These are phyloP conservation scores for Venustaconcha ellipsiformis DNA, from an alignment of 1,140 invertebrate species.

Conservation along the genomic window DNA sequence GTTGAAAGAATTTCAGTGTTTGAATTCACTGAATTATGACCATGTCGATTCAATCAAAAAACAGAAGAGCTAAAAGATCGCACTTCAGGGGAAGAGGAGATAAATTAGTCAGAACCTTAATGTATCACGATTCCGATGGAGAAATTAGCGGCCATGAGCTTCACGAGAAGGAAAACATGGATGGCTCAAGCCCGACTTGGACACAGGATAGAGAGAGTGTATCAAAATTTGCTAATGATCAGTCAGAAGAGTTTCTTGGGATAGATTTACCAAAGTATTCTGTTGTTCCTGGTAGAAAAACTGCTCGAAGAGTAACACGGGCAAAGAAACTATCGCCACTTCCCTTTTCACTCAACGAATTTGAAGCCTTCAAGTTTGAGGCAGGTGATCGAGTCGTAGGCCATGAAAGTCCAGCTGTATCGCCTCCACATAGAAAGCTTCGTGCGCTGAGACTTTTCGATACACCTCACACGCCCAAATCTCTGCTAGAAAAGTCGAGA, in stretches of 20 bases:
- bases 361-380: slow-evolving; percentile 36
- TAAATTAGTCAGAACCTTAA: slow-evolving; percentile 44
- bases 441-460: slow-evolving; percentile 85
- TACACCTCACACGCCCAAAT: slow-evolving; percentile 87
- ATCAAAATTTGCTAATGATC: slow-evolving; percentile 28
- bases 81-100: slow-evolving; percentile 31
- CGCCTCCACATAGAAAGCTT: slow-evolving; percentile 85
- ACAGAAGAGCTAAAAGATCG: slow-evolving; percentile 23
- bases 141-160: slow-evolving; percentile 36
- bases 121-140: slow-evolving; percentile 49
- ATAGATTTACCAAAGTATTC: slow-evolving; percentile 46
- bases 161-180: slow-evolving; percentile 27
- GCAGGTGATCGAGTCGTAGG: slow-evolving; percentile 33
- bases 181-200: slow-evolving; percentile 34
- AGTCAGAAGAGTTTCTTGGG: slow-evolving; percentile 47
- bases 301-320: slow-evolving; percentile 23
- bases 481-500: slow-evolving; percentile 82
- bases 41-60: slow-evolving; percentile 23
- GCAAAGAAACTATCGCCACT: slow-evolving; percentile 37
- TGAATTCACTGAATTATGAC: slow-evolving; percentile 18
- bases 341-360: slow-evolving; percentile 38
- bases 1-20: slow-evolving; percentile 19
- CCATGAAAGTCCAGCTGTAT: slow-evolving; percentile 30
- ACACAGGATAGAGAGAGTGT: slow-evolving; percentile 31
- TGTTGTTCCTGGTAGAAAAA: slow-evolving; percentile 30